phyloP scores from a whole-genome alignment of 2,888 invertebrate genomes.

The Agelastica alni region DNA sequence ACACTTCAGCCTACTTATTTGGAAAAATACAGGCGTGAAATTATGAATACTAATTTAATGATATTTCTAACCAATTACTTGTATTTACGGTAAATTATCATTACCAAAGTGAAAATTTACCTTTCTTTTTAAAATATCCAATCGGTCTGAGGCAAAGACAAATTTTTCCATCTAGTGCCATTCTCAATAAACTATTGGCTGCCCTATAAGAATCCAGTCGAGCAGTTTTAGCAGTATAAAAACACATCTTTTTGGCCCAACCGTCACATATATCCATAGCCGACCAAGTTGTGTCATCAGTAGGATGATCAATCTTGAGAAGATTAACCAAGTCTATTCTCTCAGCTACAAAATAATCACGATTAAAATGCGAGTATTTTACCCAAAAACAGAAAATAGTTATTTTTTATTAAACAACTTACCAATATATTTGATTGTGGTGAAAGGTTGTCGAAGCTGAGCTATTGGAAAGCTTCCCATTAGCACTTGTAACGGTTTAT shows the following conservation, averaged over 20 bases:
- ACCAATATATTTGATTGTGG: slow-evolving; percentile 73
- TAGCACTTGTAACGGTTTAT: slow-evolving; percentile 83
- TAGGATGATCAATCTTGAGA: slow-evolving; percentile 73
- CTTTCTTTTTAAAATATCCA: slow-evolving; percentile 63
- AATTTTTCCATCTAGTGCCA: slow-evolving; percentile 86
- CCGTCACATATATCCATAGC: slow-evolving; percentile 89
- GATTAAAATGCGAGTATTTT: too few species aligned
- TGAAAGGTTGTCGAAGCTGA: slow-evolving; percentile 87
- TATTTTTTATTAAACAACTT: slow-evolving; percentile 19
- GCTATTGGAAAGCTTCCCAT: slow-evolving; percentile 94
- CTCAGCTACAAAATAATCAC: slow-evolving; percentile 65
- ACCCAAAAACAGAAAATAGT: too few species aligned
- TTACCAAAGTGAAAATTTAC: too few species aligned
- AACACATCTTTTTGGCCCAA: slow-evolving; percentile 88
- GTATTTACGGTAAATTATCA: too few species aligned
- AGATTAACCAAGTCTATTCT: slow-evolving; percentile 73
- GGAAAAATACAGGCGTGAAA: too few species aligned
- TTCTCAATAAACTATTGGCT: slow-evolving; percentile 83
- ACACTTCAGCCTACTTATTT: too few species aligned
- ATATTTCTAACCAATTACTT: too few species aligned
- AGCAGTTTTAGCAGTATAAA: slow-evolving; percentile 82
- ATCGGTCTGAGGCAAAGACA: slow-evolving; percentile 79
- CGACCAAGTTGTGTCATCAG: slow-evolving; percentile 79
- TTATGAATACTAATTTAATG: too few species aligned
- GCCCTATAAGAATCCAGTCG: slow-evolving; percentile 86